Evolutionary conservation across 2,888 invertebrate genomes (phyloP), one percentile per base, ranked within the genome.

Genomic region (Andrena praecox): DNA sequence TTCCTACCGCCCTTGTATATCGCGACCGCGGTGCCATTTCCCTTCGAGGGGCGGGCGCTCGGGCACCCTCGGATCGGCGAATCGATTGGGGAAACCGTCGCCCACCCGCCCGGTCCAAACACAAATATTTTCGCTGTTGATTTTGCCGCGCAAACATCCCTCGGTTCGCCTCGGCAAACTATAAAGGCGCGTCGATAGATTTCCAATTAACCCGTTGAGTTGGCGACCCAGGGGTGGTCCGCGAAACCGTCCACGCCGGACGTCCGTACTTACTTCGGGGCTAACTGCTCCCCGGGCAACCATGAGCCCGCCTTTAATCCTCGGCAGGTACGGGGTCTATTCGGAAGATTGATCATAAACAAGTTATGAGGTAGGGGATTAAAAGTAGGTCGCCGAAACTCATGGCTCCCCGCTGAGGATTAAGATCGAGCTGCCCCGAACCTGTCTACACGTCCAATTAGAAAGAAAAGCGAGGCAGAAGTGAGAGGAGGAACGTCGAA

Each of bases 61-160:
- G 29, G 50, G 8, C 71, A 24, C 8, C 24, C 16, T 71, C 29
- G 24, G 31, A 42, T 31, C 74, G 31, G 50, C 1, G 60, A 24
- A 24, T 10, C 20, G 10, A 24, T 10, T 4, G 54, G 54, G 60
- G n/a, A n/a, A 20, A 50, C 16, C 29, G 31, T 3, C 29, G 48
- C n/a, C 42, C 73, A 12, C 56, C 4, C 29, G 12, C 20, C 50
- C 4, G 6, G 2, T 63, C 31, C 8, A 1, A 35, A 10, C n/a
- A 42, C 29, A 64, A 59, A 66, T 67, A 66, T 48, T 59, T 56
- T 59, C 67, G 24, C 59, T 42, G 60, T 48, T 74, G 67, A 74
- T 74, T 50, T 50, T 50, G 5, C 48, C 67, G 27, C 8, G 16
- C 50, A 60, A 75, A 60, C 67, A 33, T 29, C 7, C n/a, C n/a